Evolutionary conservation across 2,888 invertebrate species (phyloP).

Genomic region (Cylloceria caligata): DNA sequence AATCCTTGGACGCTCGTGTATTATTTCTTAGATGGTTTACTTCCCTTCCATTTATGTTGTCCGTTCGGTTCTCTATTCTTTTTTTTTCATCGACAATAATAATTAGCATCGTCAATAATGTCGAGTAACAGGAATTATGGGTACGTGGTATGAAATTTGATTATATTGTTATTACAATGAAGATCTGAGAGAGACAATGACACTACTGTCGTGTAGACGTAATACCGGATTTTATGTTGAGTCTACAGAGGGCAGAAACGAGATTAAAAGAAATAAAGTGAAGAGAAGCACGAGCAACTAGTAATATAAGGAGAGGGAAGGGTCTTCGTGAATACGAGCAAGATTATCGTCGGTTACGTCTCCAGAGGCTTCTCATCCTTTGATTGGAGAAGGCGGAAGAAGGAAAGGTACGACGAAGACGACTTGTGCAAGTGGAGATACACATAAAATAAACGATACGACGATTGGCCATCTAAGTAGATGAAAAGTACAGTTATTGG

Average conservation of each 20-base stretch:
- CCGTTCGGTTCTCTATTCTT: neutral
- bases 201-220: neutral
- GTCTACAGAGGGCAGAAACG: conserved; percentile 21
- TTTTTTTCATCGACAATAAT: conserved; percentile 32
- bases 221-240: conserved; percentile 24
- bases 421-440: conserved; percentile 16
- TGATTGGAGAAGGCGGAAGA: conserved; percentile 21
- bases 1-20: conserved; percentile 19
- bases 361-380: conserved; percentile 49
- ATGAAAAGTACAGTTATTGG: neutral
- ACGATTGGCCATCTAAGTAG: conserved; percentile 5
- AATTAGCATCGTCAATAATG: conserved; percentile 54
- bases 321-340: conserved; percentile 39
- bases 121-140: conserved; percentile 44
- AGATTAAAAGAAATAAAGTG: conserved; percentile 17
- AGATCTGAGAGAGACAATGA: neutral
- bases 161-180: conserved; percentile 33
- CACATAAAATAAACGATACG: neutral
- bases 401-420: conserved; percentile 23
- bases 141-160: conserved; percentile 41
- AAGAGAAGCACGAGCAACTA: conserved; percentile 29
- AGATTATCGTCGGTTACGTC: conserved; percentile 40
- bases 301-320: conserved; percentile 40
- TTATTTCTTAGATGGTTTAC: conserved; percentile 17
- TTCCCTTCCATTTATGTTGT: conserved; percentile 46